Evolutionary conservation across 23 tunicate genomes (phyloP).

Genomic region (Halocynthia roretzi): DNA sequence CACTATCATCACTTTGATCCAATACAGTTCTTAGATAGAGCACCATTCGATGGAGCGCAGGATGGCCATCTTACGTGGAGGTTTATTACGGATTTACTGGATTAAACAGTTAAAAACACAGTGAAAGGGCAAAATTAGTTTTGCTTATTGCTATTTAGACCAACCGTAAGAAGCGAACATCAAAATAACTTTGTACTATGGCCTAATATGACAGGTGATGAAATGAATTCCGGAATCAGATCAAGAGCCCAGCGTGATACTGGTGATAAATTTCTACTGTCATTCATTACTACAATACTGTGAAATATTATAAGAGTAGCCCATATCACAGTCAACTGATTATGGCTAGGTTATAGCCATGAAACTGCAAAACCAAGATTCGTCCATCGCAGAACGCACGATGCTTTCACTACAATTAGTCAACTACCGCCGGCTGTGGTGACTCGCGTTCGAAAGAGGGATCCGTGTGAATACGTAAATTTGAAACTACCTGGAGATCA

Average conservation of each 20-base stretch:
- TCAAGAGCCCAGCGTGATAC: conserved; percentile 42
- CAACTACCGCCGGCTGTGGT: conserved; percentile 46
- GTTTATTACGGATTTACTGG: neutral
- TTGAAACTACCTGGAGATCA: conserved; percentile 20
- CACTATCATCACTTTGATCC: conserved; percentile 63
- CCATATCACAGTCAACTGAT: neutral
- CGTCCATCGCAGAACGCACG: conserved; percentile 24
- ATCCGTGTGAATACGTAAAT: conserved; percentile 57
- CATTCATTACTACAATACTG: too few relatives aligned
- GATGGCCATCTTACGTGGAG: neutral
- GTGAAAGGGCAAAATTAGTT: too few relatives aligned
- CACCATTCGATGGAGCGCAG: conserved; percentile 35
- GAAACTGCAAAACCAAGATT: conserved; percentile 54
- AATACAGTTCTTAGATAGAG: conserved; percentile 34
- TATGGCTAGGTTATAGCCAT: conserved; percentile 38
- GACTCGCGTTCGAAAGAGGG: conserved; percentile 17
- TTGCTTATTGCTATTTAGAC: conserved; percentile 27
- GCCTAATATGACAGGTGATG: conserved; percentile 45
- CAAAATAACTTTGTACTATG: conserved; percentile 25
- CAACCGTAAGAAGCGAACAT: conserved; percentile 34
- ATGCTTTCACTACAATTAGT: conserved; percentile 33
- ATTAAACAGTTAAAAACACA: conserved; percentile 5
- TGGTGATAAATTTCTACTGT: conserved; percentile 13
- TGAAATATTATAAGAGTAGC: neutral
- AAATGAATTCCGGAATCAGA: conserved; percentile 43